Conservation (phyloP, 1,140 invertebrate species). For the Zaprionus vittiger region DNA sequence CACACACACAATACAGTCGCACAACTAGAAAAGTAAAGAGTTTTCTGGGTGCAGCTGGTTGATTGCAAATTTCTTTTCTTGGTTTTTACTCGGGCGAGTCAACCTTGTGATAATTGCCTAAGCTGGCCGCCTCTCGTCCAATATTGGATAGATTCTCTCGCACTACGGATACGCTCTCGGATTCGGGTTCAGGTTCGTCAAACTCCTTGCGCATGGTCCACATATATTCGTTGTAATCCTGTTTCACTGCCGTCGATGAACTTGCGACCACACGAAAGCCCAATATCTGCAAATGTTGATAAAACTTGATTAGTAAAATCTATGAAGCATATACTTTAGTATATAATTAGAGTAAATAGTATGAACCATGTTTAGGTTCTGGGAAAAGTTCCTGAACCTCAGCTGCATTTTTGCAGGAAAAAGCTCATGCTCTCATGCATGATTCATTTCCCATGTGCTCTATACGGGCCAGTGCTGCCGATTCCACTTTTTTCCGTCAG, state of each 20-base stretch:
- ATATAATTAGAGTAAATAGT: background rate
- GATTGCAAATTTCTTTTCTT: constrained; percentile 5
- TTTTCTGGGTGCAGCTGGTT: constrained; percentile 7
- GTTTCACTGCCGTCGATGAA: constrained; percentile 92
- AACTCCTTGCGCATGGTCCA: constrained; percentile 96
- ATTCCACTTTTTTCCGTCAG: no score
- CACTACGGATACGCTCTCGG: constrained; percentile 86
- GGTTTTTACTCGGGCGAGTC: constrained; percentile 79
- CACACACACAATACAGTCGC: constrained; percentile 5
- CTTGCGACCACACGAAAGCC: constrained; percentile 94
- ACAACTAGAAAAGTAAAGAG: constrained; percentile 12
- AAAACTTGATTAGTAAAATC: background rate
- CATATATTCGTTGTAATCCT: constrained; percentile 95
- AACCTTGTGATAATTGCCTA: constrained; percentile 83
- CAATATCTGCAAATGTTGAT: constrained; percentile 86
- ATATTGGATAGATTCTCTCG: constrained; percentile 87
- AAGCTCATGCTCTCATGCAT: background rate
- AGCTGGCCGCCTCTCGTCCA: constrained; percentile 85
- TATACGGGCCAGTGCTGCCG: no score
- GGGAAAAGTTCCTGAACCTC: background rate
- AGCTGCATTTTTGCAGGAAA: background rate
- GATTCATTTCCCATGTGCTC: background rate
- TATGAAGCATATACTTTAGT: background rate
- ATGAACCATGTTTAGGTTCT: background rate
- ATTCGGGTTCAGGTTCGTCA: constrained; percentile 89